phyloP scores from a whole-genome alignment of 2,888 invertebrate species.

The Gnatocerus cornutus region DNA sequence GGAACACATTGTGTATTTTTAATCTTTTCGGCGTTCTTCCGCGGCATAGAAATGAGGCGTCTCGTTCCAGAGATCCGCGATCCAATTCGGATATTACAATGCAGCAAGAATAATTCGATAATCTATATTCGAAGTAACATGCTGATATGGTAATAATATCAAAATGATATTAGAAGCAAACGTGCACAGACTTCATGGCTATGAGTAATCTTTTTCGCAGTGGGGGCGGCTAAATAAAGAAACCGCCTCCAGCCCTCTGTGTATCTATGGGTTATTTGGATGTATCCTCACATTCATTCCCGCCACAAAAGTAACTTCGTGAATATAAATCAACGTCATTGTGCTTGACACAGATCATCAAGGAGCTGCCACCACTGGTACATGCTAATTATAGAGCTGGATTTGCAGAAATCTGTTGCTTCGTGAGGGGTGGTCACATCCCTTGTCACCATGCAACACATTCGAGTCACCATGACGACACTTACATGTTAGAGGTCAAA shows the following conservation, averaged over 20 bases:
- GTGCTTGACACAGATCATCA: slow-evolving; percentile 59
- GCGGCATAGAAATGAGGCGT: background rate
- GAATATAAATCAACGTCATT: slow-evolving; percentile 68
- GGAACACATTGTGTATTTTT: background rate
- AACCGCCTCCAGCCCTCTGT: slow-evolving; percentile 56
- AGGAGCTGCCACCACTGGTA: slow-evolving; percentile 55
- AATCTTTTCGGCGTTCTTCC: background rate
- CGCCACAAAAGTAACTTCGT: slow-evolving; percentile 58
- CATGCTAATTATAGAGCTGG: slow-evolving; percentile 40
- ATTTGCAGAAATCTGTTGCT: slow-evolving; percentile 27
- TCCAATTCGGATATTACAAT: slow-evolving; percentile 59
- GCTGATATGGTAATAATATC: slow-evolving; percentile 69
- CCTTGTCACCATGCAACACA: slow-evolving; percentile 44
- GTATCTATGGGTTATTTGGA: slow-evolving; percentile 49
- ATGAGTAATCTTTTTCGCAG: slow-evolving; percentile 62
- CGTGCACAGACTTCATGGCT: slow-evolving; percentile 61
- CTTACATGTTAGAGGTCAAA: slow-evolving; percentile 53
- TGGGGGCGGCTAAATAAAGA: slow-evolving; percentile 54
- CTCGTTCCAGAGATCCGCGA: slow-evolving; percentile 54
- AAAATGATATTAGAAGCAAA: slow-evolving; percentile 67
- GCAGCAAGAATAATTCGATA: slow-evolving; percentile 65
- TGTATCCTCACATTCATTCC: slow-evolving; percentile 55
- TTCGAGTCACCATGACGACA: slow-evolving; percentile 56
- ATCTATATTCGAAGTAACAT: slow-evolving; percentile 67
- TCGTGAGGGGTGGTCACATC: slow-evolving; percentile 1